Conservation (phyloP, 1,140 invertebrate species). For the Dysdera silvatica region DNA sequence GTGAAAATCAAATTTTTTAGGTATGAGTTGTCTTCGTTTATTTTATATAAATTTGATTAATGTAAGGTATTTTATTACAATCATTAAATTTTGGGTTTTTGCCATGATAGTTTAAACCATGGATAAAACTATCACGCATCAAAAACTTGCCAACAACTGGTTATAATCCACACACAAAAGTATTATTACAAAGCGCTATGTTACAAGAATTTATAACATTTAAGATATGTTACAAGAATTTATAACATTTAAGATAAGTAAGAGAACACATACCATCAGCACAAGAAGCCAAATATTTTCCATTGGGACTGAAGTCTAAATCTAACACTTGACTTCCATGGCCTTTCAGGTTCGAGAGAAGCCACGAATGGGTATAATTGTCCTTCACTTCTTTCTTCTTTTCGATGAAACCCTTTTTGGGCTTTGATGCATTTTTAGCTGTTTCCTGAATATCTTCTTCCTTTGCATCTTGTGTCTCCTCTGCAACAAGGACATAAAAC, state of each 20-base stretch:
- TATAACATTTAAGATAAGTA: neutral
- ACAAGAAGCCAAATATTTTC: constrained; percentile 71
- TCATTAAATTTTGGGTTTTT: no score
- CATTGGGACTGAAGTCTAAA: constrained; percentile 70
- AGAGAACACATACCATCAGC: constrained; percentile 58
- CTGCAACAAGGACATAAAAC: no score
- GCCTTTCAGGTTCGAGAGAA: constrained; percentile 66
- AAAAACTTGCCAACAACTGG: no score
- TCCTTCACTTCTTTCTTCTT: constrained; percentile 33
- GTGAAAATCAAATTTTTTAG: no score
- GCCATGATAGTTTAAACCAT: no score
- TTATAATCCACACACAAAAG: no score
- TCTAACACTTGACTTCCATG: constrained; percentile 63
- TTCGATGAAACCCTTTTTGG: neutral
- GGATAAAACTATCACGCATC: no score
- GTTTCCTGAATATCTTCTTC: neutral
- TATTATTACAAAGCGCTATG: no score
- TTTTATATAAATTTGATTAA: no score
- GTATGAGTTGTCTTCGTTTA: no score
- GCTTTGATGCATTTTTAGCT: constrained; percentile 7
- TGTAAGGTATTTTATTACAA: no score
- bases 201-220: neutral
- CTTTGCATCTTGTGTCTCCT: neutral
- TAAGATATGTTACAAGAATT: neutral
- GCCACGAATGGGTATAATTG: constrained; percentile 62